These are phyloP conservation scores for Muschampia plurimacula DNA, from an alignment of 2,888 invertebrate species.

Conservation along the genomic window DNA sequence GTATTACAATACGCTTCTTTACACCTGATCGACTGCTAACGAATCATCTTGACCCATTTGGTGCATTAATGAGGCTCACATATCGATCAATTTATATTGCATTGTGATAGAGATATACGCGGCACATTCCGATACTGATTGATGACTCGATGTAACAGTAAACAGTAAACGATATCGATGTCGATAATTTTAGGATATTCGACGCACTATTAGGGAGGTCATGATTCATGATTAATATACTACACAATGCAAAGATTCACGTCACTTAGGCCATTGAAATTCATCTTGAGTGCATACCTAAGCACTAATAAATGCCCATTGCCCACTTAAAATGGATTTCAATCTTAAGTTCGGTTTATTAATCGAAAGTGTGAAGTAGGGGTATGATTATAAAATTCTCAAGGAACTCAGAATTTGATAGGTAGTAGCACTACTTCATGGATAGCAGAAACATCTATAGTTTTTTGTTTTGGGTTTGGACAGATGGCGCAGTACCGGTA, in stretches of 20 bases:
- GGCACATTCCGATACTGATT: slow-evolving; percentile 66
- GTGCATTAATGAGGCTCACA: slow-evolving; percentile 71
- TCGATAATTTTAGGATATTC: slow-evolving; percentile 43
- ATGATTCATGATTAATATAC: neutral
- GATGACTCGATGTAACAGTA: slow-evolving; percentile 70
- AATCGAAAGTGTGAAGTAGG: too few relatives aligned
- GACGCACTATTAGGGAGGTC: slow-evolving; percentile 36
- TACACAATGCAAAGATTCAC: neutral
- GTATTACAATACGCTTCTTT: slow-evolving; percentile 29
- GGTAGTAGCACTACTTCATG: too few relatives aligned
- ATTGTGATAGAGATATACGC: slow-evolving; percentile 66
- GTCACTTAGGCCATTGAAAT: neutral
- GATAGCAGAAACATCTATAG: too few relatives aligned
- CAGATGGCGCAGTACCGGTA: too few relatives aligned
- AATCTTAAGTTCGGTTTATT: too few relatives aligned
- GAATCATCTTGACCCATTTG: slow-evolving; percentile 51
- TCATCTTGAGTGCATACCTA: too few relatives aligned
- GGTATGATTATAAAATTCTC: too few relatives aligned
- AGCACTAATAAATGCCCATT: too few relatives aligned
- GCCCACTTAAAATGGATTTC: too few relatives aligned
- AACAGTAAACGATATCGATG: slow-evolving; percentile 51
- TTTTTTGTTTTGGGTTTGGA: too few relatives aligned
- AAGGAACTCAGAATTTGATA: too few relatives aligned
- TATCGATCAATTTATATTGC: slow-evolving; percentile 60
- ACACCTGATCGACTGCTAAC: slow-evolving; percentile 42